Percentiles rank a stretch among this genome's conserved stretches.
These are phyloP conservation scores for Stomatorhinus ivindoensis DNA, from an alignment of 2,113 vertebrate species.

Conservation along the genomic window DNA sequence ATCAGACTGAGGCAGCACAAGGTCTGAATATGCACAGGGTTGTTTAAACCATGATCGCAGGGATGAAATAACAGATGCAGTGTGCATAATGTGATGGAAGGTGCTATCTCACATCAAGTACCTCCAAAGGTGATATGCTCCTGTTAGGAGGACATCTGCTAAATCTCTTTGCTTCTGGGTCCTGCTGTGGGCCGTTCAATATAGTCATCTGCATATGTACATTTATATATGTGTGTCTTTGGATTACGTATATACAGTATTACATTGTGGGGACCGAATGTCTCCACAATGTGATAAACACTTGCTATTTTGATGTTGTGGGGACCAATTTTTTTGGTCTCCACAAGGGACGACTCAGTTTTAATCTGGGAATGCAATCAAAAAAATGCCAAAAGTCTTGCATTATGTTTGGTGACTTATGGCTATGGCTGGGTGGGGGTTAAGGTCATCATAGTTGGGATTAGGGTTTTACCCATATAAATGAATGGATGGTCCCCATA, in stretches of 20 bases:
- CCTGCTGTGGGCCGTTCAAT: background rate
- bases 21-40: background rate
- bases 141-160: background rate
- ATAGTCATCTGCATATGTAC: background rate
- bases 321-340: background rate
- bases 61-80: background rate
- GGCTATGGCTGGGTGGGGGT: background rate
- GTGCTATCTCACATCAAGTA: background rate
- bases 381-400: background rate
- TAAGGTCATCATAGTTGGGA: background rate
- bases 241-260: background rate
- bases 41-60: background rate
- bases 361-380: too few relatives aligned
- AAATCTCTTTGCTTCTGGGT: background rate
- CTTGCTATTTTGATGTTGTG: background rate
- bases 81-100: slow-evolving; percentile 7
- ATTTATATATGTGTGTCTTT: background rate
- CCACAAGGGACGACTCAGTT: too few relatives aligned
- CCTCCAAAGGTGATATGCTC: background rate
- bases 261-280: background rate
- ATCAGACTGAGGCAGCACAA: background rate
- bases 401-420: background rate
- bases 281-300: background rate
- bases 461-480: background rate
- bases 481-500: background rate